Percentiles rank a stretch among this genome's conserved stretches.
Evolutionary conservation across 1,140 invertebrate genomes (phyloP).

Genomic region (Aricia agestis): DNA sequence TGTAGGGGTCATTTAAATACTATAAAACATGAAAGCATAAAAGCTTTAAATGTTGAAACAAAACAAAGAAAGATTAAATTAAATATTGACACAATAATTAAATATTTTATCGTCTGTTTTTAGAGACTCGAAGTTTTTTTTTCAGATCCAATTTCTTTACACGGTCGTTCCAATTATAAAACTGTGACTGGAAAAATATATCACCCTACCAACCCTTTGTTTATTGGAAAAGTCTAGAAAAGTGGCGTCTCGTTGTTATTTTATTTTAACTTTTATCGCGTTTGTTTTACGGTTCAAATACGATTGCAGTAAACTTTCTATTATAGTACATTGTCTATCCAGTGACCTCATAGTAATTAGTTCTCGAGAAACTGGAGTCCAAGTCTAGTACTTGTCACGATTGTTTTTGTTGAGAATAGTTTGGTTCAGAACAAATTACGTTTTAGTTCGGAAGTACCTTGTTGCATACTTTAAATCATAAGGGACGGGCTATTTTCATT

Average conservation of each 20-base stretch:
- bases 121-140: not conserved
- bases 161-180: not conserved
- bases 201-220: not conserved
- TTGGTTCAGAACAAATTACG: too few relatives aligned
- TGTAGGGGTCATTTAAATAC: too few relatives aligned
- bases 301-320: not conserved
- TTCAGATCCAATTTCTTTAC: not conserved
- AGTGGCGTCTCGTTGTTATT: not conserved
- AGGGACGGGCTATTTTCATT: too few relatives aligned
- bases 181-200: not conserved
- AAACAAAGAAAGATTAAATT: too few relatives aligned
- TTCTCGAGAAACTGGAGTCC: not conserved
- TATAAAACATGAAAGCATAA: too few relatives aligned
- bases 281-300: constrained; percentile 3
- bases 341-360: constrained; percentile 5
- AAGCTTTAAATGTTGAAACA: too few relatives aligned
- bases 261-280: not conserved
- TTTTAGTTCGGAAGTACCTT: too few relatives aligned
- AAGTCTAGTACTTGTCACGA: not conserved
- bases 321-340: not conserved
- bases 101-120: not conserved
- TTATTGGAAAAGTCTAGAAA: constrained; percentile 12
- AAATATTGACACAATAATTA: too few relatives aligned
- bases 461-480: too few relatives aligned
- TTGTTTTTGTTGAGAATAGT: too few relatives aligned